Evolutionary conservation across 1,140 invertebrate species (phyloP), one percentile per base, ranked within the genome.

Genomic region (Chrysomallon squamiferum): DNA sequence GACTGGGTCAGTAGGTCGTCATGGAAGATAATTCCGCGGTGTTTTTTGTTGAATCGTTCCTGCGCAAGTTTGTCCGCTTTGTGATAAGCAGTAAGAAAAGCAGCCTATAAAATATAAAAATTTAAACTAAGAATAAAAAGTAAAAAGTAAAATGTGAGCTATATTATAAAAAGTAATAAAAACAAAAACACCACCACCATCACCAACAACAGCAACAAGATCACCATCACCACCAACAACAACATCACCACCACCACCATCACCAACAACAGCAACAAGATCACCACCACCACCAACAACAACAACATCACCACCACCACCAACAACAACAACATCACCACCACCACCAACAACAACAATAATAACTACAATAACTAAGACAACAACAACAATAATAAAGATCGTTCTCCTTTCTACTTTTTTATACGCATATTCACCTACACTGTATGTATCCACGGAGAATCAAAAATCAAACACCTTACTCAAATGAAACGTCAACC

Each of bases 81-180:
- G 63, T 70, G 59, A 52, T 70, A 70, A n/a, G 63, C 68, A 3
- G 68, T 70, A 59, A 66, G 20, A 47, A 62, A 70, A 7, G 63
- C 58, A 11, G 59, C 63, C 68, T 70, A 60, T 22, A 18, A n/a
- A n/a, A n/a, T n/a, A n/a, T n/a, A n/a, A n/a, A n/a, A 7, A 43
- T n/a, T 22, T 27, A n/a, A 2, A 33, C 18, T 13, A 30, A 27
- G 22, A 27, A 43, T 41, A 9, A 11, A 32, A 15, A 32, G 22
- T 13, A 13, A 15, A 15, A 9, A 15, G 22, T 13, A 52, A 11
- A 9, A 25, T 15, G 13, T 11, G 56, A 58, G 56, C 13, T 7
- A 58, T 22, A 32, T 29, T 13, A 11, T 15, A 32, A 58, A 13
- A 58, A 11, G 25, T 13, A 58, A 30, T 15, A 25, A 58, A 25